These are phyloP conservation scores for Micrasema minimum DNA, from an alignment of 1,140 invertebrate species.

Conservation along the genomic window DNA sequence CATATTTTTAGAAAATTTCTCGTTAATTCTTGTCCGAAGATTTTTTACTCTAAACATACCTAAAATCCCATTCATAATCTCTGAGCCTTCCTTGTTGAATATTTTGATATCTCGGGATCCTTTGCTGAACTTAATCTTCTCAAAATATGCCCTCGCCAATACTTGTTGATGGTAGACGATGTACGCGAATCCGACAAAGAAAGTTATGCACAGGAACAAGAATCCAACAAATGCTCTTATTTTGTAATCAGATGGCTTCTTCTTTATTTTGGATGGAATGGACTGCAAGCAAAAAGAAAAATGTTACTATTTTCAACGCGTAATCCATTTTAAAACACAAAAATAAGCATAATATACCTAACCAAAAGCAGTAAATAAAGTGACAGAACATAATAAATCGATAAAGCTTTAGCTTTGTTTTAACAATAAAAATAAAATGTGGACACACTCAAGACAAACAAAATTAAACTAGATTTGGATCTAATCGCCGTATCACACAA, in stretches of 20 bases:
- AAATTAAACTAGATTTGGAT: too few species aligned
- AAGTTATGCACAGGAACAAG: slow-evolving; percentile 82
- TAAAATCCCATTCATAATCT: slow-evolving; percentile 77
- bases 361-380: too few species aligned
- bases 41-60: slow-evolving; percentile 65
- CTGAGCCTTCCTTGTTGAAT: slow-evolving; percentile 75
- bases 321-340: too few species aligned
- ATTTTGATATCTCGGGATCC: slow-evolving; percentile 80
- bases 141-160: slow-evolving; percentile 82
- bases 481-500: too few species aligned
- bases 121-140: slow-evolving; percentile 85
- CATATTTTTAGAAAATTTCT: too few species aligned
- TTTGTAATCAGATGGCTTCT: slow-evolving; percentile 78
- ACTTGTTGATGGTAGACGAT: slow-evolving; percentile 85
- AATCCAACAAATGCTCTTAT: slow-evolving; percentile 82
- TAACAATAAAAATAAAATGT: too few species aligned
- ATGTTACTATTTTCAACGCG: too few species aligned
- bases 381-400: too few species aligned
- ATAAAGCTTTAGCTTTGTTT: too few species aligned
- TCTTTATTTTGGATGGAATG: slow-evolving; percentile 68
- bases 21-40: too few species aligned
- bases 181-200: slow-evolving; percentile 85
- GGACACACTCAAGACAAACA: too few species aligned
- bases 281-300: slow-evolving; percentile 58
- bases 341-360: too few species aligned